Evolutionary conservation across 2,797 vertebrate genomes (phyloP).

Genomic region (Ara ararauna): DNA sequence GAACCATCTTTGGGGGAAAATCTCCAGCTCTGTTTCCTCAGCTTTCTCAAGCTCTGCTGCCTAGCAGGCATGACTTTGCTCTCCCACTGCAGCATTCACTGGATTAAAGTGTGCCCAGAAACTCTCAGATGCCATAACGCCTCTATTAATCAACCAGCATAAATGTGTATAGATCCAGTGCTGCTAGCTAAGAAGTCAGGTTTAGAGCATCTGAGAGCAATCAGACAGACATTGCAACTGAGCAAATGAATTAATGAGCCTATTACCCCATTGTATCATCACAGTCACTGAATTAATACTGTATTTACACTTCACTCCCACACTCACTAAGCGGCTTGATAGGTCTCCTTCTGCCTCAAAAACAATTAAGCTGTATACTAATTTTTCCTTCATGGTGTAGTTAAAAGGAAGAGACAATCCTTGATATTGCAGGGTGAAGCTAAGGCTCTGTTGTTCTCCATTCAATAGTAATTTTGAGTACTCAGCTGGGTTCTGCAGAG

Average conservation of each 20-base stretch:
- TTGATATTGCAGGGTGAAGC: slow-evolving; percentile 55
- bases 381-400: slow-evolving; percentile 71
- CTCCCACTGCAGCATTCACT: slow-evolving; percentile 36
- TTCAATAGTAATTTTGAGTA: slow-evolving; percentile 81
- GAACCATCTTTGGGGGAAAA: slow-evolving; percentile 43
- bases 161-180: background rate
- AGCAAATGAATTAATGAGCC: slow-evolving; percentile 61
- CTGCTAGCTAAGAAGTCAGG: slow-evolving; percentile 35
- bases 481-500: slow-evolving; percentile 81
- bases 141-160: slow-evolving; percentile 59
- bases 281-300: slow-evolving; percentile 46
- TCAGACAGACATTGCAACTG: slow-evolving; percentile 18
- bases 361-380: slow-evolving; percentile 85
- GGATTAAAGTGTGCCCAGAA: slow-evolving; percentile 58
- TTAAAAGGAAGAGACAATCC: slow-evolving; percentile 53
- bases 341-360: slow-evolving; percentile 45
- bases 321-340: slow-evolving; percentile 84
- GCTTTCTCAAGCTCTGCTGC: slow-evolving; percentile 18
- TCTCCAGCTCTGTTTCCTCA: background rate
- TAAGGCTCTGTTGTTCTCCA: slow-evolving; percentile 52
- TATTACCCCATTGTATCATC: slow-evolving; percentile 45
- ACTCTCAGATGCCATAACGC: slow-evolving; percentile 35
- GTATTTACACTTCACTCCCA: slow-evolving; percentile 62
- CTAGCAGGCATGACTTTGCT: slow-evolving; percentile 38
- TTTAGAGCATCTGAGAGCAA: slow-evolving; percentile 55